Conservation (phyloP, 2,113 vertebrate genomes). For the Saguinus imperator region DNA sequence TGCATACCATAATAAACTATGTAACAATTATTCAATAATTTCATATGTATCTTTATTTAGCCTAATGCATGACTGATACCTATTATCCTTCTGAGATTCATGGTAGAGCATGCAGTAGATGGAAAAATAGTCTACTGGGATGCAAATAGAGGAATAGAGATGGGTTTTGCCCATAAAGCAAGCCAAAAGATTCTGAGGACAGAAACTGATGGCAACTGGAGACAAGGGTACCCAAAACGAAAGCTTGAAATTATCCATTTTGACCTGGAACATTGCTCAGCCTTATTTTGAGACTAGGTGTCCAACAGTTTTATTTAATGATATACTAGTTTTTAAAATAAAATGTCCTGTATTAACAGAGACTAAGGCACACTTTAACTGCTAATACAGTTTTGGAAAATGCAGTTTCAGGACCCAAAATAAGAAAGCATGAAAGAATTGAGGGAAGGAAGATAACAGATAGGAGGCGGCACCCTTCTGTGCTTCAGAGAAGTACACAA, state of each 20-base stretch:
- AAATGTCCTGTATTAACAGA: not conserved
- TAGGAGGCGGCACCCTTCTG: not conserved
- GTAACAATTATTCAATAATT: not conserved
- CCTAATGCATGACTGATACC: not conserved
- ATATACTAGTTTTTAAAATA: not conserved
- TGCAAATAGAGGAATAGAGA: not conserved
- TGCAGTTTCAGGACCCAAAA: not conserved
- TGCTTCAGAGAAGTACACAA: not conserved
- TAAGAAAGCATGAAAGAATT: not conserved
- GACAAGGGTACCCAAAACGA: rapidly evolving
- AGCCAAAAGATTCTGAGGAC: not conserved
- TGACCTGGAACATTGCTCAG: not conserved
- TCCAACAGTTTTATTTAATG: not conserved
- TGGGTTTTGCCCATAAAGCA: rapidly evolving
- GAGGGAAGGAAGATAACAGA: not conserved
- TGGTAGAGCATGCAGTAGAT: not conserved
- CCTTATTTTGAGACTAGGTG: not conserved
- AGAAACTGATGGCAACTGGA: not conserved
- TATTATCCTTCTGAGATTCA: not conserved
- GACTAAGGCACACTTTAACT: not conserved
- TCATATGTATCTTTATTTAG: not conserved
- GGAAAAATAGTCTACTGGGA: not conserved
- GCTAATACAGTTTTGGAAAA: not conserved
- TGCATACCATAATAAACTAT: not conserved
- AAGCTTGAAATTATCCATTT: not conserved